Conservation (phyloP, 2,797 vertebrate species). For the Chiroxiphia lanceolata region DNA sequence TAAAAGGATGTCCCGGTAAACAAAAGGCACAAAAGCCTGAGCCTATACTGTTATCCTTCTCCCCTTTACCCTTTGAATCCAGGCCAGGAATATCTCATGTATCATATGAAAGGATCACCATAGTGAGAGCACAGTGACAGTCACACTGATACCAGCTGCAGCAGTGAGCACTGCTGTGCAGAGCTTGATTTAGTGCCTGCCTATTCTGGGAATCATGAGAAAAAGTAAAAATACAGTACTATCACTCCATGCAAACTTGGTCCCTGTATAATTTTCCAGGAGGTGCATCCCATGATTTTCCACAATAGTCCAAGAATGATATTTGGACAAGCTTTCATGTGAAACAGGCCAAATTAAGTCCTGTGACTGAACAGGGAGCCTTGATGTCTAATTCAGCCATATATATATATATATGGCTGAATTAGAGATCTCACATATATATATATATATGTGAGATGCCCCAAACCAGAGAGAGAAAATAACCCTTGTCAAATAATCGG, state of each 20-base stretch:
- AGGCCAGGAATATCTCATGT: constrained; percentile 37
- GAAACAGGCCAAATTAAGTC: neutral
- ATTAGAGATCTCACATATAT: no score
- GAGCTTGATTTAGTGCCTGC: neutral
- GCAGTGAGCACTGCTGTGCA: neutral
- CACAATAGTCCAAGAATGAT: neutral
- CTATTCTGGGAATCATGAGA: neutral
- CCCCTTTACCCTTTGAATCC: constrained; percentile 38
- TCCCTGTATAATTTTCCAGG: neutral
- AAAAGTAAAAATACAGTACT: neutral
- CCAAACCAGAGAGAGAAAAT: neutral
- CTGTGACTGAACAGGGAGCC: neutral
- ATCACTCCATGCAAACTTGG: neutral
- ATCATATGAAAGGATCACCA: neutral
- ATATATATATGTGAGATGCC: neutral
- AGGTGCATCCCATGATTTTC: neutral
- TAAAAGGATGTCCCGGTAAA: constrained; percentile 48
- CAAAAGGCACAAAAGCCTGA: constrained; percentile 32
- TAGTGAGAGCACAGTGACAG: neutral
- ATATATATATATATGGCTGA: neutral
- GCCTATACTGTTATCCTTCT: constrained; percentile 16
- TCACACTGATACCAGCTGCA: neutral
- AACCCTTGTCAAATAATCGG: neutral
- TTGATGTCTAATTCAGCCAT: neutral
- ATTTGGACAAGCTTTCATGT: neutral